These are phyloP conservation scores for Mesocricetus auratus DNA, from an alignment of 2,113 vertebrate genomes.

Conservation along the genomic window DNA sequence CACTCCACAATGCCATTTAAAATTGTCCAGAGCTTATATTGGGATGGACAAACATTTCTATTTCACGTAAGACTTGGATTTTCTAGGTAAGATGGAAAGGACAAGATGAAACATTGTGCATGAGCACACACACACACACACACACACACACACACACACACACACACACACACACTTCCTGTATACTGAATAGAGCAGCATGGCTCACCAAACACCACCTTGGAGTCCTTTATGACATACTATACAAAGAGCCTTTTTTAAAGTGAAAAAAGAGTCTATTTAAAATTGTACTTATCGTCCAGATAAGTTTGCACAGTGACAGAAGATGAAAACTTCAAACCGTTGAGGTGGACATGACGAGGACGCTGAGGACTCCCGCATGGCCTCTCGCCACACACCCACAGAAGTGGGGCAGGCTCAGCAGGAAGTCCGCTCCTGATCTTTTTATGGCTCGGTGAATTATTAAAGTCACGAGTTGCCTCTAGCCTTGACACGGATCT, in stretches of 20 bases:
- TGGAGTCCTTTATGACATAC: not conserved
- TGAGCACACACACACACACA: not conserved
- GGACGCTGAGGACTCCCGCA: not conserved
- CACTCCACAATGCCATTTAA: not conserved
- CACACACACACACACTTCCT: not conserved
- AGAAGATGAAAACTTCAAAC: not conserved
- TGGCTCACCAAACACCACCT: not conserved
- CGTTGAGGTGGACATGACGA: too few species aligned
- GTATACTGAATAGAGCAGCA: not conserved
- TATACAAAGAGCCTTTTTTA: not conserved
- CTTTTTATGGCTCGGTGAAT: not conserved
- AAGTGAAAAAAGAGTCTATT: too few species aligned
- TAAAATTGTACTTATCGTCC: constrained; percentile 2
- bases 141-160: not conserved
- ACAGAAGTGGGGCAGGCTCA: not conserved
- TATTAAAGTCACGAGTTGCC: not conserved
- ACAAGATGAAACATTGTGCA: not conserved
- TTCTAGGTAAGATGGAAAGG: constrained; percentile 10
- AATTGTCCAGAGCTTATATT: constrained; percentile 2
- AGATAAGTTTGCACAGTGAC: not conserved
- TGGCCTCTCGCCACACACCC: not conserved
- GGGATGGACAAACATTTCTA: not conserved
- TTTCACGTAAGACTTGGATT: constrained; percentile 14
- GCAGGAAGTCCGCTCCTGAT: not conserved
- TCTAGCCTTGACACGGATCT: not conserved